These are phyloP conservation scores for Yoshiicerus persimilis DNA, from an alignment of 1,140 invertebrate genomes.

Conservation along the genomic window DNA sequence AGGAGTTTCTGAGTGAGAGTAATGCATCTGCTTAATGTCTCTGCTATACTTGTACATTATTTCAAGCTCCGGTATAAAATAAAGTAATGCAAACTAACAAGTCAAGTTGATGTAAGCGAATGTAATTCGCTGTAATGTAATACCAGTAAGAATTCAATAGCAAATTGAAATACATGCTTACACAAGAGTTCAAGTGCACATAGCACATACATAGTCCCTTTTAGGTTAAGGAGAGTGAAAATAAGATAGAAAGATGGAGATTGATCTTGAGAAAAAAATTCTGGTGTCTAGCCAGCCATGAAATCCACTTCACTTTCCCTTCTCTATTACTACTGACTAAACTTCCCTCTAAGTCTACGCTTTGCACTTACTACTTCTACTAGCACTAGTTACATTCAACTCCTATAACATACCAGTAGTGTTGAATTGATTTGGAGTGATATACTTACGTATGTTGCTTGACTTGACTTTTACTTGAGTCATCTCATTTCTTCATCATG, in stretches of 20 bases:
- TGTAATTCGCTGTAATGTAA: neutral
- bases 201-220: neutral
- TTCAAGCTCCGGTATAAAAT: neutral
- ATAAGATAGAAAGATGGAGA: neutral
- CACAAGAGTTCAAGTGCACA: neutral
- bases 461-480: neutral
- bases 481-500: neutral
- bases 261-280: constrained; percentile 29
- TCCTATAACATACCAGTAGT: neutral
- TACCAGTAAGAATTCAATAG: neutral
- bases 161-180: neutral
- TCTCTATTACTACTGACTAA: neutral
- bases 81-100: neutral
- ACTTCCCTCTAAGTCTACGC: neutral
- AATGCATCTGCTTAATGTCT: neutral
- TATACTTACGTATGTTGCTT: neutral
- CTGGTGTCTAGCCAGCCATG: constrained; percentile 32
- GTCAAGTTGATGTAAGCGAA: neutral
- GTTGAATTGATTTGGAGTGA: neutral
- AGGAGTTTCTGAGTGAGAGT: neutral
- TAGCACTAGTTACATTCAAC: neutral
- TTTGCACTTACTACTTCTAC: neutral
- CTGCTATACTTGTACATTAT: neutral
- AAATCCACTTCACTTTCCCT: constrained; percentile 36
- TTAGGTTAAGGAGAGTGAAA: neutral